phyloP scores from a whole-genome alignment of 2,113 vertebrate genomes.

The Holacanthus passer region DNA sequence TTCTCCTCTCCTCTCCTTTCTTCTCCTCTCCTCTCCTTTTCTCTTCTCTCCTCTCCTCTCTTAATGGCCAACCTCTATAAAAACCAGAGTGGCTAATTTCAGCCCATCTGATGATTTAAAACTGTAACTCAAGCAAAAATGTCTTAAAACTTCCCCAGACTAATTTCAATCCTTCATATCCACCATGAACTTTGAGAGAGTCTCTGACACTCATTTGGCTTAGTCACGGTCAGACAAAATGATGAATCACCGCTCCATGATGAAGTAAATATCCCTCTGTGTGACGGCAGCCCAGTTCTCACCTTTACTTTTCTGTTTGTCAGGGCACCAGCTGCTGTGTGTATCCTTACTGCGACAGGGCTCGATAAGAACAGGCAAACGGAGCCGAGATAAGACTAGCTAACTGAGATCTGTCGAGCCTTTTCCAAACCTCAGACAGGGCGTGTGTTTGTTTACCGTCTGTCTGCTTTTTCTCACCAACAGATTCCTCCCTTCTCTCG shows the following conservation, averaged over 20 bases:
- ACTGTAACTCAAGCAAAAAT: background rate
- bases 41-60: background rate
- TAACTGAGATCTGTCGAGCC: slow-evolving; percentile 61
- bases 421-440: slow-evolving; percentile 71
- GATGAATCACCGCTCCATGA: slow-evolving; percentile 35
- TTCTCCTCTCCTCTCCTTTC: background rate
- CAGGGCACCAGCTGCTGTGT: slow-evolving; percentile 39
- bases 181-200: background rate
- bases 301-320: slow-evolving; percentile 41
- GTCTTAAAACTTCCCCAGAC: background rate
- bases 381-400: slow-evolving; percentile 57
- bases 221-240: slow-evolving; percentile 26
- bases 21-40: background rate
- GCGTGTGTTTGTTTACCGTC: slow-evolving; percentile 77
- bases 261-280: background rate
- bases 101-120: background rate
- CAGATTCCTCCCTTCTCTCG: slow-evolving; percentile 36
- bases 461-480: slow-evolving; percentile 57
- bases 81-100: background rate
- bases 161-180: background rate
- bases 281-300: background rate
- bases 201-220: background rate
- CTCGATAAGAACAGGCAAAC: slow-evolving; percentile 51
- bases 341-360: slow-evolving; percentile 34
- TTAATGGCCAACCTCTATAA: slow-evolving; percentile 19